Percentiles rank a stretch among this genome's conserved stretches.
Evolutionary conservation across 53 echinoderm and acorn worm genomes (phyloP).

Genomic region (Arbacia lixula): DNA sequence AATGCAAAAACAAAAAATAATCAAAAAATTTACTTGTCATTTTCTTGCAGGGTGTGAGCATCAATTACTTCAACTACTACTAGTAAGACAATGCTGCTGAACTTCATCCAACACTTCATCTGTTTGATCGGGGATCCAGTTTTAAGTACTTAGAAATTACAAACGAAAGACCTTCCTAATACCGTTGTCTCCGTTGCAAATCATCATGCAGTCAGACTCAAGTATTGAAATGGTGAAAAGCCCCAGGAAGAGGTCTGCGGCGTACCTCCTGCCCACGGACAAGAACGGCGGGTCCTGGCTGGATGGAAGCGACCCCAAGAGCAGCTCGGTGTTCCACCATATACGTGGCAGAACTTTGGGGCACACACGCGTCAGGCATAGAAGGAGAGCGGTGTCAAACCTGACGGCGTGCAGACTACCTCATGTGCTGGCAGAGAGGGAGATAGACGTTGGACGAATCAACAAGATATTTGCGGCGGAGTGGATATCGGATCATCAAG

Average conservation of each 20-base stretch:
- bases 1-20: too few species aligned
- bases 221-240: too few species aligned
- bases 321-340: slow-evolving; percentile 35
- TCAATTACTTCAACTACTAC: too few species aligned
- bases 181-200: too few species aligned
- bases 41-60: too few species aligned
- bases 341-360: slow-evolving; percentile 34
- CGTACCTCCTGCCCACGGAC: not conserved
- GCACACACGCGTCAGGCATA: slow-evolving; percentile 5
- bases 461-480: slow-evolving; percentile 98
- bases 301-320: slow-evolving; percentile 19
- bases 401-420: slow-evolving; percentile 70
- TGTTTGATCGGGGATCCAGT: too few species aligned
- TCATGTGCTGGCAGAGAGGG: slow-evolving; percentile 70
- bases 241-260: not conserved
- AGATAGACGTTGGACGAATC: slow-evolving; percentile 66
- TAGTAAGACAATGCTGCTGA: too few species aligned
- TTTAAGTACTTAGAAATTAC: too few species aligned
- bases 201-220: too few species aligned
- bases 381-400: not conserved
- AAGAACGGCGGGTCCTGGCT: slow-evolving; percentile 8
- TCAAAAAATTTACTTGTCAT: too few species aligned
- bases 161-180: too few species aligned
- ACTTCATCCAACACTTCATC: too few species aligned
- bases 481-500: slow-evolving; percentile 93